Conservation (phyloP, 2,113 vertebrate species). For the Halcyon malimbica region DNA sequence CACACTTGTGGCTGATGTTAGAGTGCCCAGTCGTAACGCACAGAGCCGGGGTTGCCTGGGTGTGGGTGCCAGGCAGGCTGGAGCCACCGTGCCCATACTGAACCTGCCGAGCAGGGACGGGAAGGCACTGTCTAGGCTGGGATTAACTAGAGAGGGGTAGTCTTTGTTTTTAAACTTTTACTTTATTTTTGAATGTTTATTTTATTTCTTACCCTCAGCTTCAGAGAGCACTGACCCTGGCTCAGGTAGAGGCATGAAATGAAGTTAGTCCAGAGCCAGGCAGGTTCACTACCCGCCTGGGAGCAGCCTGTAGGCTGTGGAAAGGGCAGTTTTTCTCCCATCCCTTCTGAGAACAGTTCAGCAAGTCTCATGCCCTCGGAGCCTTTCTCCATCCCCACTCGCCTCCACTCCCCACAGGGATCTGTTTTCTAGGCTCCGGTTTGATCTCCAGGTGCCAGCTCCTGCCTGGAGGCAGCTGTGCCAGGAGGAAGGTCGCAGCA, state of each 20-base stretch:
- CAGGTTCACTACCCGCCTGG: fast-evolving
- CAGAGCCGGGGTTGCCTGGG: slow-evolving; percentile 39
- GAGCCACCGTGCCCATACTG: background rate
- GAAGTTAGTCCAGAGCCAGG: background rate
- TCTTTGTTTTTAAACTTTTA: background rate
- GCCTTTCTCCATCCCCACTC: background rate
- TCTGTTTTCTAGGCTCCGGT: background rate
- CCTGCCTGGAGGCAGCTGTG: background rate
- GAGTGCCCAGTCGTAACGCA: slow-evolving; percentile 25
- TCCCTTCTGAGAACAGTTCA: background rate
- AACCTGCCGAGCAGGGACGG: background rate
- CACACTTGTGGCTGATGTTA: background rate
- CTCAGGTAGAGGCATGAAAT: fast-evolving
- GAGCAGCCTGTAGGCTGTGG: background rate
- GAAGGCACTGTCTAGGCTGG: background rate
- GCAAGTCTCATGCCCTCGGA: fast-evolving
- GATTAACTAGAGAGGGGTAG: background rate
- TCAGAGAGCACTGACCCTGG: background rate
- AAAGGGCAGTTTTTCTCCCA: background rate
- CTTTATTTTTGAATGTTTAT: background rate
- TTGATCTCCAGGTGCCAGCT: background rate
- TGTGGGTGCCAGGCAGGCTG: slow-evolving; percentile 42
- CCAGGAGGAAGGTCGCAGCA: background rate
- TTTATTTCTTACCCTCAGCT: background rate
- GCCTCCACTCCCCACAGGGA: fast-evolving